These are phyloP conservation scores for Smutsia temminckii DNA, from an alignment of 2,797 vertebrate genomes.

Conservation along the genomic window DNA sequence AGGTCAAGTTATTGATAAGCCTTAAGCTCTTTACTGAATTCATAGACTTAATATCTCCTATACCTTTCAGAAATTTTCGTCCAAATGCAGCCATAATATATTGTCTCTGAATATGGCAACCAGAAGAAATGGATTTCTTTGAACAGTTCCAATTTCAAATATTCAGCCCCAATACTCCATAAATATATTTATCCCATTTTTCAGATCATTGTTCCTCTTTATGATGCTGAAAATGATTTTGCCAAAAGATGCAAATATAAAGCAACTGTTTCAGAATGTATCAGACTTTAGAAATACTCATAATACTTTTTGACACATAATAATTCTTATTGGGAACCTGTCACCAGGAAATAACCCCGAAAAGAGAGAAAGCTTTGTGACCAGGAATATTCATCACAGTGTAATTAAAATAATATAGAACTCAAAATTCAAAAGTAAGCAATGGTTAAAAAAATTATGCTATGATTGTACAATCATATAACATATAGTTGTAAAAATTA, in stretches of 20 bases:
- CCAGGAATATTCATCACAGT: conserved; percentile 10
- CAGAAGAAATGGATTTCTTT: conserved; percentile 45
- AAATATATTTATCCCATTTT: conserved; percentile 49
- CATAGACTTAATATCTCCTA: not conserved
- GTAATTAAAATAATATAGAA: conserved; percentile 45
- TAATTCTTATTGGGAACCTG: not conserved
- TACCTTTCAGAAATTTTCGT: not conserved
- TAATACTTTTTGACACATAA: conserved; percentile 25
- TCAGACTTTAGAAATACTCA: conserved; percentile 43
- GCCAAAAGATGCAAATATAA: conserved; percentile 13
- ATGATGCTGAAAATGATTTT: conserved; percentile 25
- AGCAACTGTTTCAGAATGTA: conserved; percentile 29
- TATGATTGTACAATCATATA: not conserved
- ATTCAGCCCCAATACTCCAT: not conserved
- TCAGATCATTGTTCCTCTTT: not conserved
- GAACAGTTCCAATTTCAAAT: conserved; percentile 30
- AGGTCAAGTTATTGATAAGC: not conserved
- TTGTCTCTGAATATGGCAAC: not conserved
- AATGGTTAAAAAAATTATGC: conserved; percentile 22
- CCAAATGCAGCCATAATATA: conserved; percentile 18
- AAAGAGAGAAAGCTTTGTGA: conserved; percentile 18
- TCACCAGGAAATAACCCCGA: conserved; percentile 1
- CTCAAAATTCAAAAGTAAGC: conserved; percentile 36
- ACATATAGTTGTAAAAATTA: conserved; percentile 22
- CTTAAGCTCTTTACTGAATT: conserved; percentile 50